Evolutionary conservation across 1,140 invertebrate species (phyloP).

Genomic region (Dendroctonus valens): DNA sequence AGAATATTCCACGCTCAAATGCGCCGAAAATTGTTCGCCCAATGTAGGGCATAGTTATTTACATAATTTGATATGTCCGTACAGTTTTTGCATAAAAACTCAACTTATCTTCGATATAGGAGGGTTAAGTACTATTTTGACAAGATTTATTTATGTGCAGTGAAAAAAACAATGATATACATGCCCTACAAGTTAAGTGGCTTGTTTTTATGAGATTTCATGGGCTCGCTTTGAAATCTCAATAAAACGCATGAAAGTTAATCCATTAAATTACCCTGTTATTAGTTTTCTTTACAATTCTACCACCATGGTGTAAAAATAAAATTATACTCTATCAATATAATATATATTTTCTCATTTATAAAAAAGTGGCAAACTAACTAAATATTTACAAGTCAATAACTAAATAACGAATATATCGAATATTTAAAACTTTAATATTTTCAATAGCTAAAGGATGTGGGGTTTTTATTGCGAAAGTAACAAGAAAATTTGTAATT

Average conservation of each 20-base stretch:
- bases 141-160: slow-evolving; percentile 5
- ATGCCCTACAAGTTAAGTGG: slow-evolving; percentile 4
- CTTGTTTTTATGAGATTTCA: slow-evolving; percentile 38
- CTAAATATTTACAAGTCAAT: background rate
- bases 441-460: background rate
- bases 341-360: background rate
- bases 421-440: background rate
- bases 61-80: background rate
- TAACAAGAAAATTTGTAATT: no score
- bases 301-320: slow-evolving; percentile 9
- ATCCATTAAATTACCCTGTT: slow-evolving; percentile 17
- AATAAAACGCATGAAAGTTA: slow-evolving; percentile 22
- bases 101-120: no score
- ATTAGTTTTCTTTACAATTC: background rate
- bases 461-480: no score
- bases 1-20: background rate
- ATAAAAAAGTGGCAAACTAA: background rate
- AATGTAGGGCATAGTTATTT: no score
- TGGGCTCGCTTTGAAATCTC: slow-evolving; percentile 43
- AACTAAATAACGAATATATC: background rate
- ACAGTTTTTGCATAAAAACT: background rate
- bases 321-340: slow-evolving; percentile 14
- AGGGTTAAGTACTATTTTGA: slow-evolving; percentile 1
- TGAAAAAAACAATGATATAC: background rate
- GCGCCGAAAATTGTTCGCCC: no score